Evolutionary conservation across 1,140 invertebrate species (phyloP).

Genomic region (Gryllus bimaculatus): DNA sequence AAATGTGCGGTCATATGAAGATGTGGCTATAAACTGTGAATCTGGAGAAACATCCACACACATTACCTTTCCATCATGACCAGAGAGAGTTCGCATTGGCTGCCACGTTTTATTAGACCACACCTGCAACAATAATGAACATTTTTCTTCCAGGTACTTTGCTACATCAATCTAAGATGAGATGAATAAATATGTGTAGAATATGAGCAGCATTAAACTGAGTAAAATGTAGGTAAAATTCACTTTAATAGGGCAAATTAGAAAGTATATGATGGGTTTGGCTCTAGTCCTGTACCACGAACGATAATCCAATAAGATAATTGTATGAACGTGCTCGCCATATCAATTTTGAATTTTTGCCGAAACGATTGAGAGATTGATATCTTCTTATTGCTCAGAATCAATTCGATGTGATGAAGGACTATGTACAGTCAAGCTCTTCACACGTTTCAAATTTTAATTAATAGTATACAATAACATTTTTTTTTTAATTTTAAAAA

Average conservation of each 20-base stretch:
- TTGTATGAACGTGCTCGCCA: too few relatives aligned
- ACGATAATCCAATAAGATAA: too few relatives aligned
- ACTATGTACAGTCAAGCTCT: too few relatives aligned
- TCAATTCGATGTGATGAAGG: too few relatives aligned
- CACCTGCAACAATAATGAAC: conserved; percentile 38
- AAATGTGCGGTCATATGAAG: conserved; percentile 94
- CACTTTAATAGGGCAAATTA: too few relatives aligned
- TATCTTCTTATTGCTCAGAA: too few relatives aligned
- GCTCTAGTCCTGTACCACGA: too few relatives aligned
- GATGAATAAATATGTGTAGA: not conserved
- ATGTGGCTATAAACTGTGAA: conserved; percentile 83
- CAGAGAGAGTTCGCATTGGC: conserved; percentile 83
- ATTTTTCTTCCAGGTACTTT: not conserved
- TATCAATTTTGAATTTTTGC: too few relatives aligned
- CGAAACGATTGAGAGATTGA: too few relatives aligned
- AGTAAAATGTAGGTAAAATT: not conserved
- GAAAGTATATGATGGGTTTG: not conserved
- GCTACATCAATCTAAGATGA: not conserved
- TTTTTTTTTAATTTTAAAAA: too few relatives aligned
- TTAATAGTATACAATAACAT: too few relatives aligned
- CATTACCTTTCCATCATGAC: conserved; percentile 95
- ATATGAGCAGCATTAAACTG: not conserved
- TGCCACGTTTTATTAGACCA: conserved; percentile 97
- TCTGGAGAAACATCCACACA: conserved; percentile 78
- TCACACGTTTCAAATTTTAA: too few relatives aligned